phyloP scores from a whole-genome alignment of 2,797 vertebrate genomes.

The Enteromius mattozi region DNA sequence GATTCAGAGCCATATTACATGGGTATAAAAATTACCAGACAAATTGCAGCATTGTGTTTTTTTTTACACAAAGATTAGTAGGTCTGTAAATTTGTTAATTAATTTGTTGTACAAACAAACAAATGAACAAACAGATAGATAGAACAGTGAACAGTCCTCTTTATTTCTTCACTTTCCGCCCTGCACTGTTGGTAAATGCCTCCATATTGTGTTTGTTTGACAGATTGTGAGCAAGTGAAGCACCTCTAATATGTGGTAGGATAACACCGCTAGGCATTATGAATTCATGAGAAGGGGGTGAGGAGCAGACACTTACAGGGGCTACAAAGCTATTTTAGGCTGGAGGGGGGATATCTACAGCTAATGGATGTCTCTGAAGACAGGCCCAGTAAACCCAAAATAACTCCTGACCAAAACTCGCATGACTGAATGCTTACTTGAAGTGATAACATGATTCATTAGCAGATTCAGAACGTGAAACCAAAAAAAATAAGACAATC shows the following conservation, averaged over 20 bases:
- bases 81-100: no score
- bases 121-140: not conserved
- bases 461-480: conserved; percentile 46
- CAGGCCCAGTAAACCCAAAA: conserved; percentile 63
- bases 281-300: conserved; percentile 66
- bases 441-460: conserved; percentile 66
- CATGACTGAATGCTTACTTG: conserved; percentile 46
- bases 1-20: no score
- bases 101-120: no score
- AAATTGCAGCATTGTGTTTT: no score
- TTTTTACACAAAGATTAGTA: no score
- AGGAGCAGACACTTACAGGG: conserved; percentile 66
- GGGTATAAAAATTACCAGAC: no score
- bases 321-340: conserved; percentile 68
- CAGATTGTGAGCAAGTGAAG: conserved; percentile 48
- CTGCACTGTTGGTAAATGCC: conserved; percentile 45
- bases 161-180: not conserved
- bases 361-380: conserved; percentile 70
- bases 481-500: conserved; percentile 42
- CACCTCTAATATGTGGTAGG: conserved; percentile 52
- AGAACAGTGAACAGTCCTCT: not conserved
- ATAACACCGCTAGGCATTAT: conserved; percentile 62
- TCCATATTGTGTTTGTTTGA: conserved; percentile 60
- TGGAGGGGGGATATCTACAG: conserved; percentile 53
- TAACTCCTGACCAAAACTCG: conserved; percentile 58